Base-by-base conservation (phyloP, 2,888 invertebrate species). In the Drosophila peninsularis region DNA sequence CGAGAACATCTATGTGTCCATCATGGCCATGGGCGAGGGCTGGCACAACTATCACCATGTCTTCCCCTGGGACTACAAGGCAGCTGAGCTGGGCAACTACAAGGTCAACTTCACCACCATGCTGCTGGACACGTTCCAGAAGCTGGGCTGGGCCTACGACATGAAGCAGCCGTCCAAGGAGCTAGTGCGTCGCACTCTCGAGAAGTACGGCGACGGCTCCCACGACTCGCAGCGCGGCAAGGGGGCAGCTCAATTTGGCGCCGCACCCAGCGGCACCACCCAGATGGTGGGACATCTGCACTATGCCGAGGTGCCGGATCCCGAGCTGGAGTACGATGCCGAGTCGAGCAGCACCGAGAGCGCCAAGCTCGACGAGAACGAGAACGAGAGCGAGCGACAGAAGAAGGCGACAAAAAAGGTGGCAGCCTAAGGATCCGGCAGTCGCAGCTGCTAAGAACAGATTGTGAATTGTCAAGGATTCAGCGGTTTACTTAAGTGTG, bases 21-120 rank as follows among this genome's bases (percentile, higher is more conserved):
- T 96, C 0, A 88, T 95, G 24, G 95, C 96, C 0, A 93, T 96
- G 92, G 97, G 97, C 0, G 97, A 97, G 92, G 98, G 98, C 5
- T 98, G 97, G 96, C 98, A 98, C 93, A 98, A 98, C 93, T 98
- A 97, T 92, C 98, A 98, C 91, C 98, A 98, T 92, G 96, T 96
- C 0, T 98, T 98, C 92, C 98, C 98, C 0, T 97, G 97, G 96
- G 98, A 98, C 92, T 98, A 98, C 94, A 96, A 97, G 89, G 96
- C 98, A 30, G 95, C 97, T 7, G 98, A 98, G 91, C 93, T 97
- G n/a, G 96, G 96, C 14, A 93, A 92, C 47, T 94, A 94, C 70
- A 90, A 94, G 73, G 90, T 94, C n/a, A 97, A 97, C 90, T 55
- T 94, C 0, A 96, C 97, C 1, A 95, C 96, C 0, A 90, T 94